Evolutionary conservation across 37 sponge, comb jelly and placozoan species (phyloP).

Genomic region (Axinella damicornis): DNA sequence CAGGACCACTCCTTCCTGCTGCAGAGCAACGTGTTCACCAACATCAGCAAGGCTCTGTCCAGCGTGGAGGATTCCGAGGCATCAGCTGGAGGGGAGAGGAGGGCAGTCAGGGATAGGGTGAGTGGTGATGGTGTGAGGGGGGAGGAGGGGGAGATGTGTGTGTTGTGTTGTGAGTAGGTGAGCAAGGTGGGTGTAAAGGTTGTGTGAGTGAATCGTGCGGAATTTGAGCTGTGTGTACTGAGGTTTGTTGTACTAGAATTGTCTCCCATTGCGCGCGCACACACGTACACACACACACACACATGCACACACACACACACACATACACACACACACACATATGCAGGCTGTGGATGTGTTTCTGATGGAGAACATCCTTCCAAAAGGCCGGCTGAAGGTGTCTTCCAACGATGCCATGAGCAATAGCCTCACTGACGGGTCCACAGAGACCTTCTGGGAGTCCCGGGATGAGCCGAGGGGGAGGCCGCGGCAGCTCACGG

Average conservation of each 20-base stretch:
- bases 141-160: no score
- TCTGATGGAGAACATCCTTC: slow-evolving; percentile 64
- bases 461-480: slow-evolving; percentile 81
- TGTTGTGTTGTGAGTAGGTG: no score
- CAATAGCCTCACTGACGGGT: slow-evolving; percentile 87
- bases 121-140: neutral
- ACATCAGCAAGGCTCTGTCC: slow-evolving; percentile 91
- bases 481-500: slow-evolving; percentile 50
- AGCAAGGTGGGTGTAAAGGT: no score
- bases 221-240: no score
- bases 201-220: no score
- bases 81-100: slow-evolving; percentile 22
- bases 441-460: slow-evolving; percentile 99
- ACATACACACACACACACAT: no score
- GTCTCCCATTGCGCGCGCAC: no score
- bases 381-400: slow-evolving; percentile 64
- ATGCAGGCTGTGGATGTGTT: slow-evolving; percentile 46
- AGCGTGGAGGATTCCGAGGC: slow-evolving; percentile 75
- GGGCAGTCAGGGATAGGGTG: slow-evolving; percentile 27
- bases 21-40: slow-evolving; percentile 89
- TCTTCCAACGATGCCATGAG: slow-evolving; percentile 92
- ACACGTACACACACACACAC: no score
- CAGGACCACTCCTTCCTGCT: slow-evolving; percentile 96
- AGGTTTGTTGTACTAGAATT: no score
- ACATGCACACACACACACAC: no score